Percentiles rank a stretch among this genome's conserved stretches.
phyloP scores from a whole-genome alignment of 2,113 vertebrate species.

The Psittacara wagleri region DNA sequence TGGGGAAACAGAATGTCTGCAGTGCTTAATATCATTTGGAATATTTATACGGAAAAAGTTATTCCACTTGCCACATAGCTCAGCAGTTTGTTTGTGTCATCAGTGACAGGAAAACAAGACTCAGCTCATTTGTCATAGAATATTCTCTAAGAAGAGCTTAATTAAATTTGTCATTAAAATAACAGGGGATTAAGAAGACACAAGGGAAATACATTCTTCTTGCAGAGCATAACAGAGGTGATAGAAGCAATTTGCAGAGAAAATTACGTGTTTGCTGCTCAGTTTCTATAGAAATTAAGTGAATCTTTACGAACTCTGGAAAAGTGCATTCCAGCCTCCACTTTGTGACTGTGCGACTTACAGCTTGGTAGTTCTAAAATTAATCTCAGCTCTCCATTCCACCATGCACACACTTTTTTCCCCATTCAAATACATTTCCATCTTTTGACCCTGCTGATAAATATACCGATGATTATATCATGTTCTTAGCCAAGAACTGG shows the following conservation, averaged over 20 bases:
- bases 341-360: constrained; percentile 40
- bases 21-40: not conserved
- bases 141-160: not conserved
- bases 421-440: not conserved
- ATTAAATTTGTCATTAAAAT: constrained; percentile 61
- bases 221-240: constrained; percentile 5
- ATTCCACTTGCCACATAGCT: not conserved
- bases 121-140: not conserved
- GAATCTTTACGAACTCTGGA: constrained; percentile 46
- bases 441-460: constrained; percentile 26
- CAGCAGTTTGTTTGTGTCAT: not conserved
- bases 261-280: constrained; percentile 60
- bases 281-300: constrained; percentile 61
- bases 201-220: constrained; percentile 17
- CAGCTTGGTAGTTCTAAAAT: constrained; percentile 39
- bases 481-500: not conserved
- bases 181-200: constrained; percentile 32
- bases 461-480: not conserved
- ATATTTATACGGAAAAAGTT: not conserved
- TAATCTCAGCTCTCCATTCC: not conserved
- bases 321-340: constrained; percentile 28
- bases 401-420: not conserved
- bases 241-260: constrained; percentile 41
- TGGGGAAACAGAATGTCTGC: not conserved
- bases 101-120: not conserved